Base-by-base conservation (phyloP, 2,888 invertebrate genomes). In the Chloroclysta siterata region DNA sequence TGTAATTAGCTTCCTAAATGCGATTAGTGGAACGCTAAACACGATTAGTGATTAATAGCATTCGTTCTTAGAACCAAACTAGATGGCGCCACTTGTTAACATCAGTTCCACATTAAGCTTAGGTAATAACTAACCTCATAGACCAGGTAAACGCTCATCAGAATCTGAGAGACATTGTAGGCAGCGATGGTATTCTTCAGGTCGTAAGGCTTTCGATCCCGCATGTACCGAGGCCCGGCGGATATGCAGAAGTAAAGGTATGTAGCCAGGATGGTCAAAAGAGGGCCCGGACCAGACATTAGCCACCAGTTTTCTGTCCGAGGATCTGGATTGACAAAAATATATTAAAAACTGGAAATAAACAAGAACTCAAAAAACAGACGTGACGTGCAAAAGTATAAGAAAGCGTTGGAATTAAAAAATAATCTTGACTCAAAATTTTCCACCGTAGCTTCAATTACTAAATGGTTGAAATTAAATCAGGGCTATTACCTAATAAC, bases 131-230 rank as follows among this genome's bases (percentile, higher is more conserved):
- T 44, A 63, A 92, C 93, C 88, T 93, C 93, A 72, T 93, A 88
- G 1, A 93, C 93, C 73, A 98, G 91, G 93, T 95, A 98, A 13
- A 95, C 84, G 76, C 98, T 98, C 88, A 98, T 96, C 13, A 96
- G 51, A 5, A 98, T 98, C 94, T 98, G 98, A 60, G 96, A 95
- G n/a, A 96, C 94, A 81, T 99, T 99, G 87, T 98, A 99, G 0
- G 94, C 80, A 15, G 97, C 94, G 80, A 98, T 94, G 0, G 96
- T 81, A 51, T 94, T 93, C 77, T 97, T 96, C 60, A 98, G 82
- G 72, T 97, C 94, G 77, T 95, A 96, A 0, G 97, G 95, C 66
- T 96, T 95, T 67, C 95, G 92, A 63, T 96, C 96, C 67, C 95
- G 94, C 97, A 97, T 97, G 78, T 95, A 94, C 42, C 94, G 93